A percentile compares a stretch with the other conserved stretches of the same genome.
phyloP scores from a whole-genome alignment of 2,797 vertebrate genomes.

The Tachyglossus aculeatus region DNA sequence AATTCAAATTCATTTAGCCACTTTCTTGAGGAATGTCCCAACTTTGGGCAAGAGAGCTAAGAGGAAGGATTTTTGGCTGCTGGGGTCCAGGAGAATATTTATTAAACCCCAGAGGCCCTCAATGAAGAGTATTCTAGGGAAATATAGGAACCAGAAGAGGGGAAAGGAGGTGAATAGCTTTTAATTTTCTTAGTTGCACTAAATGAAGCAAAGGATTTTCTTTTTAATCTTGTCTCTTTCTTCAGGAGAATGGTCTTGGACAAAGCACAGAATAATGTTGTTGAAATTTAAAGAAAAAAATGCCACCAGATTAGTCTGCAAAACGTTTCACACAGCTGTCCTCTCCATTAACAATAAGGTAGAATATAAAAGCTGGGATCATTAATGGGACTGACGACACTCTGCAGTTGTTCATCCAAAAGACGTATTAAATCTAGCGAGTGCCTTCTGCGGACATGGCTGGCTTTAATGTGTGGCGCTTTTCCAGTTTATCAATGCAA shows the following conservation, averaged over 20 bases:
- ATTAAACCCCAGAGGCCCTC: no score
- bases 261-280: constrained; percentile 17
- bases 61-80: no score
- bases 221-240: no score
- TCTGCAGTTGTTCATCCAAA: constrained; percentile 22
- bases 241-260: constrained; percentile 11
- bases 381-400: constrained; percentile 31
- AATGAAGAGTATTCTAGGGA: no score
- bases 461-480: constrained; percentile 45
- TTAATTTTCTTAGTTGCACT: no score
- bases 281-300: constrained; percentile 41
- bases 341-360: constrained; percentile 53
- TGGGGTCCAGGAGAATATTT: no score
- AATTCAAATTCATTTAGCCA: no score
- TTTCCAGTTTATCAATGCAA: constrained; percentile 57
- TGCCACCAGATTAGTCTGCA: constrained; percentile 30
- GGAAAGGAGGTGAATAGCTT: no score
- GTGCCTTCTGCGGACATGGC: constrained; percentile 31
- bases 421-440: constrained; percentile 21
- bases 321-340: constrained; percentile 41
- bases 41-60: no score
- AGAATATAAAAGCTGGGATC: constrained; percentile 29
- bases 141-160: no score
- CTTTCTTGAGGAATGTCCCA: no score
- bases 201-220: no score